Percentiles rank a stretch among this genome's conserved stretches.
These are phyloP conservation scores for Mirza zaza DNA, from an alignment of 2,113 vertebrate genomes.

Conservation along the genomic window DNA sequence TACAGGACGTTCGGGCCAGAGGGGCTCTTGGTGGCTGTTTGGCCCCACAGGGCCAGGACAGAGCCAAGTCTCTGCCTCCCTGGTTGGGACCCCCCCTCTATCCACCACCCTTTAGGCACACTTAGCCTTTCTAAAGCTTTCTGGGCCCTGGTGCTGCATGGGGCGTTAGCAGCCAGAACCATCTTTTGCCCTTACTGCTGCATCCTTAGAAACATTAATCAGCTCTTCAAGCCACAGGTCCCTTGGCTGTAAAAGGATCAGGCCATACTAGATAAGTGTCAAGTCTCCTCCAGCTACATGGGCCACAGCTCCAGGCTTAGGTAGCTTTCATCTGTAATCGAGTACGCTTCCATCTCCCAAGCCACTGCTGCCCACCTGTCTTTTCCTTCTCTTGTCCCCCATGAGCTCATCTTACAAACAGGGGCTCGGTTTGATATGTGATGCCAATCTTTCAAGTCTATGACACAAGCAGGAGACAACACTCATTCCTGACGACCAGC, in stretches of 20 bases:
- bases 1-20: neutral
- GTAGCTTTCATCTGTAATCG: neutral
- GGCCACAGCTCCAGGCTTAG: neutral
- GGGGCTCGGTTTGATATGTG: neutral
- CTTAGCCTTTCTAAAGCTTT: neutral
- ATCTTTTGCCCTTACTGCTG: neutral
- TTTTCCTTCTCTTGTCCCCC: neutral
- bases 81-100: neutral
- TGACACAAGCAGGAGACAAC: neutral
- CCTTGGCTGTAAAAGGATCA: neutral
- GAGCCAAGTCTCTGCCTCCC: neutral
- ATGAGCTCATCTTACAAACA: slow-evolving; percentile 56
- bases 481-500: neutral
- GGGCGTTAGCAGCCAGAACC: neutral
- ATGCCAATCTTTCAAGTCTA: slow-evolving; percentile 41
- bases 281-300: neutral
- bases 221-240: neutral
- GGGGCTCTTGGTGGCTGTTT: neutral
- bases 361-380: slow-evolving; percentile 3
- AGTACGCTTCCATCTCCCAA: neutral
- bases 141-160: neutral
- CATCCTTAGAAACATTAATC: neutral
- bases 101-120: neutral
- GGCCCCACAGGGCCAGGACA: neutral
- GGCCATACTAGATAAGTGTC: neutral